Percentiles rank a stretch among this genome's conserved stretches.
Conservation (phyloP, 2,797 vertebrate species). For the Myiotriccus ornatus region DNA sequence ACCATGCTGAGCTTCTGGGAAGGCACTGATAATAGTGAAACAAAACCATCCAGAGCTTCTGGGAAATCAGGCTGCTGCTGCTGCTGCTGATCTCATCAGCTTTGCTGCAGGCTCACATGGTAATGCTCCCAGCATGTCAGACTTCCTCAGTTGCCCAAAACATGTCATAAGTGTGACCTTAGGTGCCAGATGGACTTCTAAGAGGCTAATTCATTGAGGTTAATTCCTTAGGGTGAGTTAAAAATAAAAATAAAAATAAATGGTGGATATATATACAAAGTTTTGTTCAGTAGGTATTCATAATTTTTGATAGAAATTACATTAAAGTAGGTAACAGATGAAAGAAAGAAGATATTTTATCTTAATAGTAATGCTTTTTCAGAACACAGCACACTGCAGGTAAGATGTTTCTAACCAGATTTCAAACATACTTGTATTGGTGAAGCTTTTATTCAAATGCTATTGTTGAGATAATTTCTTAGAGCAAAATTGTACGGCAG, state of each 20-base stretch:
- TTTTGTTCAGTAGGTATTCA: not conserved
- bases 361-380: not conserved
- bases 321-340: not conserved
- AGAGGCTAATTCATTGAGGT: not conserved
- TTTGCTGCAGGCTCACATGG: not conserved
- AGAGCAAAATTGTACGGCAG: not conserved
- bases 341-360: not conserved
- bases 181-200: not conserved
- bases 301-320: not conserved
- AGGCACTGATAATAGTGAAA: not conserved
- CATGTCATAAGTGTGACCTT: not conserved
- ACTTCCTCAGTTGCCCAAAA: not conserved
- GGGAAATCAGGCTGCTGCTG: not conserved
- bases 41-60: not conserved
- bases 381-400: not conserved
- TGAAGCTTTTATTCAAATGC: not conserved
- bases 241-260: not conserved
- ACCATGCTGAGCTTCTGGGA: not conserved
- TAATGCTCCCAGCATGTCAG: fast-evolving
- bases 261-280: not conserved
- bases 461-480: not conserved
- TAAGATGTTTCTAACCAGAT: not conserved
- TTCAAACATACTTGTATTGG: not conserved
- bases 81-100: not conserved
- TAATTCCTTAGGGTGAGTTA: not conserved